Base-by-base conservation (phyloP, 2,888 invertebrate species). In the Leptinotarsa peninsularis region DNA sequence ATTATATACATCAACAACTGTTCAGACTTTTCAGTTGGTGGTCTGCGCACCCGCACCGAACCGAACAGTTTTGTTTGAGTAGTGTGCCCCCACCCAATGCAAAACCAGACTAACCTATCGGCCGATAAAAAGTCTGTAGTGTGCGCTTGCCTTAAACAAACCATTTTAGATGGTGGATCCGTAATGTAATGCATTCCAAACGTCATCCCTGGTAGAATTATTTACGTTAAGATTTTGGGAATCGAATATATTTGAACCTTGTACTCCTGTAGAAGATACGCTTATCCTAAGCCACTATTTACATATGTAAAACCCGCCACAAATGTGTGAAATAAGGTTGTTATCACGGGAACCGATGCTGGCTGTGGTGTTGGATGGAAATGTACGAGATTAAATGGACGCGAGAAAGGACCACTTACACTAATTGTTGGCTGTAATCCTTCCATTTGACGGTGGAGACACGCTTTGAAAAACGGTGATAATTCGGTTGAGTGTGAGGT, bases 341-440 rank as follows among this genome's bases (percentile, higher is more conserved):
- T 75, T 75, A 75, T 73, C 71, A 69, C 58, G 70, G 67, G 63
- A 71, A 50, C 72, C 54, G 63, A 72, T 54, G 72, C 77, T 67
- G 73, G 72, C 71, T 68, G 58, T 27, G 68, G 54, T 54, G 72
- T 58, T 52, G 72, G 49, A 71, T 70, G 76, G 75, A 76, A 78
- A 78, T 76, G 75, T 52, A 72, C 27, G 23, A 60, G 76, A 74
- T 76, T 75, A 77, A 67, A 33, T 33, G 74, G 49, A 70, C 43
- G 60, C 73, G 23, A 69, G 69, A 10, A 43, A 23, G 56, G 56
- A 54, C 69, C 54, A 63, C 68, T 73, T 43, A 52, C 21, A 69
- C 50, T 73, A 63, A 60, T 43, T 50, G 68, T 33, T 58, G 67
- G 43, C 63, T 60, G 54, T 73, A 74, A 74, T 74, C 74, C 71